Evolutionary conservation across 2,797 vertebrate genomes (phyloP).

Genomic region (Sebastes elongatus): DNA sequence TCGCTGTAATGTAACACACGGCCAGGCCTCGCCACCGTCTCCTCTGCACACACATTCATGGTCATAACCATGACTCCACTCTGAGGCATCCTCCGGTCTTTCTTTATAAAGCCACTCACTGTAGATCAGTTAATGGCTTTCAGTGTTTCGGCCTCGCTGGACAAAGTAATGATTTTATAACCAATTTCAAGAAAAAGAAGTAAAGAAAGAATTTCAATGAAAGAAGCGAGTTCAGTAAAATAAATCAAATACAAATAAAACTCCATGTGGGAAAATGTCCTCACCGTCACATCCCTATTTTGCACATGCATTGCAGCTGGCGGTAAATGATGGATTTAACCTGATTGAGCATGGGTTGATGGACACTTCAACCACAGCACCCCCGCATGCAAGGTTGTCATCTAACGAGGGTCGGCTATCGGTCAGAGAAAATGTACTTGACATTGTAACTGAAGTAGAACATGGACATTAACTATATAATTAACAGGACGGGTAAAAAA

Average conservation of each 20-base stretch:
- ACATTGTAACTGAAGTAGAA: neutral
- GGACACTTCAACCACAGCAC: no score
- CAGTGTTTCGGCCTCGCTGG: neutral
- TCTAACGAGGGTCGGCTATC: rapidly evolving
- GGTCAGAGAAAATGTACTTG: no score
- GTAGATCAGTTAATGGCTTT: neutral
- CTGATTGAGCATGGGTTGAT: no score
- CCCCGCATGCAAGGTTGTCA: no score
- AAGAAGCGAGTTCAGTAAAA: no score
- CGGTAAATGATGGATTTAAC: no score
- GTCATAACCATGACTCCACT: neutral
- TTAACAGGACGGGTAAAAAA: neutral
- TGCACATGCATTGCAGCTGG: no score
- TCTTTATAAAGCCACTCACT: neutral
- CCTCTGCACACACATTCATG: neutral
- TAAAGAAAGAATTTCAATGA: no score
- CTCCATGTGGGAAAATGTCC: no score
- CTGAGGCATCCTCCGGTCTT: neutral
- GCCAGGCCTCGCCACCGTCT: neutral
- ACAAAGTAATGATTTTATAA: neutral
- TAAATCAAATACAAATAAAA: no score
- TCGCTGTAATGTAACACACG: constrained; percentile 47
- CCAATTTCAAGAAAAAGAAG: neutral
- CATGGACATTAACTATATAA: neutral
- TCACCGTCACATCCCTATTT: no score